Conservation (phyloP, 2,113 vertebrate species). For the Eudyptes chrysolophus region DNA sequence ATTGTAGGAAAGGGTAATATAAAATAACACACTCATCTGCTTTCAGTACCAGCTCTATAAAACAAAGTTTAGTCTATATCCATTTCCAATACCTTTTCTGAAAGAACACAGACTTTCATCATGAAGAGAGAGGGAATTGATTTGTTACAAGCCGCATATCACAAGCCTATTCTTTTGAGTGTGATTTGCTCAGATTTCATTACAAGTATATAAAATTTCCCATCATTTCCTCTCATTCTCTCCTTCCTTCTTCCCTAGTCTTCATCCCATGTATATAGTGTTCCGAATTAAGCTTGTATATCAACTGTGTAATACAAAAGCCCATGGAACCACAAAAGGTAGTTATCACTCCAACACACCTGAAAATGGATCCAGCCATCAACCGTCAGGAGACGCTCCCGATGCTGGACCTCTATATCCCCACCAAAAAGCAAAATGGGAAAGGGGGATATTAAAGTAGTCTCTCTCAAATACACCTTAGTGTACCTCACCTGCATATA, state of each 20-base stretch:
- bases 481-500: conserved; percentile 87
- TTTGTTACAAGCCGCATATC: not conserved
- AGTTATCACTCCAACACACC: conserved; percentile 61
- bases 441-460: conserved; percentile 90
- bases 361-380: conserved; percentile 98
- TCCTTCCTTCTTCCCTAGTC: not conserved
- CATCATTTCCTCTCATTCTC: not conserved
- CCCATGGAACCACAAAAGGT: not conserved
- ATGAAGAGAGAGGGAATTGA: not conserved
- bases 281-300: not conserved
- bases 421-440: conserved; percentile 95
- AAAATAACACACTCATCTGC: not conserved
- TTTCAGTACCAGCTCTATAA: not conserved
- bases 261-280: accelerated
- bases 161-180: not conserved
- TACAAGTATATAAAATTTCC: not conserved
- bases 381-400: conserved; percentile 89
- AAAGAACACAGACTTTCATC: not conserved
- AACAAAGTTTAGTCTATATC: not conserved
- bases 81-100: not conserved
- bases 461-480: conserved; percentile 92
- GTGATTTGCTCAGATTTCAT: not conserved
- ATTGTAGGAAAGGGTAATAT: not conserved
- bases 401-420: conserved; percentile 95
- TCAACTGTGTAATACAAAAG: not conserved